Evolutionary conservation across 2,888 invertebrate genomes (phyloP).

Genomic region (Cordylochernes scorpioides): DNA sequence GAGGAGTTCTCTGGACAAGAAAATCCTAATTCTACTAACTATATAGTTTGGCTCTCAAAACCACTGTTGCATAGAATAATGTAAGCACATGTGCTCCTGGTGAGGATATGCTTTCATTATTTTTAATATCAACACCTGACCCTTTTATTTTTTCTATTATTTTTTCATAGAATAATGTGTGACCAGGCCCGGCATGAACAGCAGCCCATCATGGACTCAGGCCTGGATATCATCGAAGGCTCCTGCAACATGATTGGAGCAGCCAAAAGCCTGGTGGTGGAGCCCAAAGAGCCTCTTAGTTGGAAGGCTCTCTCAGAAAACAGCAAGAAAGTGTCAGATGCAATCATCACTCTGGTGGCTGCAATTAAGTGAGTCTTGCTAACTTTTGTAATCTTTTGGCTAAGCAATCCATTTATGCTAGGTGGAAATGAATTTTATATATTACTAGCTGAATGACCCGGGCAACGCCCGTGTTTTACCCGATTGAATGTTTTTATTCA

Average conservation of each 20-base stretch:
- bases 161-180: no score
- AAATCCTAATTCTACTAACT: no score
- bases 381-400: not conserved
- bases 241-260: slow-evolving; percentile 67
- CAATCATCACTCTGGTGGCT: slow-evolving; percentile 73
- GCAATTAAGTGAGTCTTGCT: slow-evolving; percentile 39
- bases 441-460: no score
- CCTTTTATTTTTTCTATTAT: no score
- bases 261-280: slow-evolving; percentile 59
- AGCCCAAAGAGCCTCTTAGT: slow-evolving; percentile 65
- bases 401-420: not conserved
- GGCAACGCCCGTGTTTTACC: no score
- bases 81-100: no score
- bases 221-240: slow-evolving; percentile 48
- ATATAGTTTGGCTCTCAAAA: no score
- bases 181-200: slow-evolving; percentile 42
- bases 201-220: slow-evolving; percentile 60
- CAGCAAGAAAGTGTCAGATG: slow-evolving; percentile 82
- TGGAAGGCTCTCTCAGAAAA: slow-evolving; percentile 83
- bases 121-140: no score
- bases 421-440: not conserved
- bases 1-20: no score
- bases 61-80: no score
- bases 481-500: no score
- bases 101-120: no score